Percentiles rank a stretch among this genome's conserved stretches.
Conservation (phyloP, 2,888 invertebrate genomes). For the Drosophila kokeensis region DNA sequence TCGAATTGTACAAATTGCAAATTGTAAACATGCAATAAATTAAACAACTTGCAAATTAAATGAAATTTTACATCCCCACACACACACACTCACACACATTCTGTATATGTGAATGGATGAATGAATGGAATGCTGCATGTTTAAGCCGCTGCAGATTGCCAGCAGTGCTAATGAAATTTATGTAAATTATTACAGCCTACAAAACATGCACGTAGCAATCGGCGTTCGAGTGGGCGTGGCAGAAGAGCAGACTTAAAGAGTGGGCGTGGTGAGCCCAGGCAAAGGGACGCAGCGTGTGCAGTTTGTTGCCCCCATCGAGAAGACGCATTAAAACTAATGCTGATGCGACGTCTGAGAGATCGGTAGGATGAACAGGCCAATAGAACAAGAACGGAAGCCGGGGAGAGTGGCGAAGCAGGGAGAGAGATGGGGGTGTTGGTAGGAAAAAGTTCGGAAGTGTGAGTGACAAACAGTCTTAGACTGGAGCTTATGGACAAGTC, state of each 20-base stretch:
- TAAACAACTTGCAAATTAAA: slow-evolving; percentile 79
- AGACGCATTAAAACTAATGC: slow-evolving; percentile 79
- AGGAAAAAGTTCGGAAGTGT: slow-evolving; percentile 19
- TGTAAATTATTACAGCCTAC: slow-evolving; percentile 72
- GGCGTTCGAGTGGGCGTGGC: slow-evolving; percentile 35
- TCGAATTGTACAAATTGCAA: slow-evolving; percentile 81
- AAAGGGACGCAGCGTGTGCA: slow-evolving; percentile 39
- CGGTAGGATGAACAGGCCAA: slow-evolving; percentile 11
- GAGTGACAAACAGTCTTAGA: slow-evolving; percentile 72
- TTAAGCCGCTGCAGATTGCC: slow-evolving; percentile 53
- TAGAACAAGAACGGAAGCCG: background rate
- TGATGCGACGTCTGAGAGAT: slow-evolving; percentile 69
- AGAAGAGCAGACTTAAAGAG: background rate
- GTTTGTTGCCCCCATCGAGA: slow-evolving; percentile 69
- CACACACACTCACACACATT: slow-evolving; percentile 17
- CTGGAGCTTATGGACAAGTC: slow-evolving; percentile 77
- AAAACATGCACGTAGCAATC: slow-evolving; percentile 26
- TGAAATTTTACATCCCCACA: slow-evolving; percentile 67
- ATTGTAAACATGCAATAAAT: slow-evolving; percentile 81
- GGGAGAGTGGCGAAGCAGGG: background rate
- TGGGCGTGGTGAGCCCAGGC: background rate
- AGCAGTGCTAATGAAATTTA: slow-evolving; percentile 76
- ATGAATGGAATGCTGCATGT: slow-evolving; percentile 35
- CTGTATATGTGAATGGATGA: slow-evolving; percentile 9
- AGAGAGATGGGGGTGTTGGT: background rate